Evolutionary conservation across 2,113 vertebrate species (phyloP).

Genomic region (Athene cunicularia): DNA sequence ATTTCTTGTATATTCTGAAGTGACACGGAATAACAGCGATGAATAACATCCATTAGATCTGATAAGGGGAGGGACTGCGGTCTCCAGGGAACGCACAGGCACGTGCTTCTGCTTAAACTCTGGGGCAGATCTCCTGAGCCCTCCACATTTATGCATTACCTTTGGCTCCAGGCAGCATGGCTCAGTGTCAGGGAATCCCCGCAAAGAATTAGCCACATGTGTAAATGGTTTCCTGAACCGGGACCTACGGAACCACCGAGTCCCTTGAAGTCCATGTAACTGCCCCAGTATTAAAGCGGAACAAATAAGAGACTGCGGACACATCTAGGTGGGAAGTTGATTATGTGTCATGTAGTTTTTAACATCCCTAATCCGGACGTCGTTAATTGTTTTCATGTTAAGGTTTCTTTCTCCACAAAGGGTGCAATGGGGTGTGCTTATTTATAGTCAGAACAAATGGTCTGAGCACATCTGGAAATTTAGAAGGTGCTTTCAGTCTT

Average conservation of each 20-base stretch:
- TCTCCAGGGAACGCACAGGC: not conserved
- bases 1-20: not conserved
- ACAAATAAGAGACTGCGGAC: not conserved
- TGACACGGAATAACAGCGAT: not conserved
- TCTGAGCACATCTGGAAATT: not conserved
- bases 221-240: not conserved
- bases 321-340: not conserved
- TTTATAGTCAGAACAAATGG: not conserved
- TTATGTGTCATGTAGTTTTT: not conserved
- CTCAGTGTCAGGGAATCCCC: not conserved
- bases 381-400: fast-evolving
- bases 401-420: not conserved
- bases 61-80: fast-evolving
- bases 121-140: not conserved
- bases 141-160: not conserved
- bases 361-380: not conserved
- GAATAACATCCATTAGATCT: not conserved
- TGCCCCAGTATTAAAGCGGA: not conserved
- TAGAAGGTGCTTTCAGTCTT: not conserved
- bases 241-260: not conserved
- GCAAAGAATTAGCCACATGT: not conserved
- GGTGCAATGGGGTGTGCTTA: not conserved
- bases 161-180: not conserved
- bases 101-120: not conserved
- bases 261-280: not conserved